Percentiles rank a stretch among this genome's conserved stretches.
phyloP scores from a whole-genome alignment of 2,888 invertebrate species.

The Caenorhabditis afra region DNA sequence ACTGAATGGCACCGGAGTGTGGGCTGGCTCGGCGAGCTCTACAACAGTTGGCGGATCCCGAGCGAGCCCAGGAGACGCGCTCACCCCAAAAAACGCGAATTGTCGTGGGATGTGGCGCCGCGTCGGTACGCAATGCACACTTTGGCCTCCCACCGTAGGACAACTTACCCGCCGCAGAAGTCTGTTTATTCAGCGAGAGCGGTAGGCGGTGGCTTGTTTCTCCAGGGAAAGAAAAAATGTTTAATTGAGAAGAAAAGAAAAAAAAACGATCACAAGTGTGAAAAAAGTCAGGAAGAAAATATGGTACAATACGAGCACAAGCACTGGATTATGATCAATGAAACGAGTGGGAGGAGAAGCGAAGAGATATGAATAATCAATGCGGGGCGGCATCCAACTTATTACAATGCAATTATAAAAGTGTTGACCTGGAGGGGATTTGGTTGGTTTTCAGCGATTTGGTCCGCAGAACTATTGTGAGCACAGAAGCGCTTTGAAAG shows the following conservation, averaged over 20 bases:
- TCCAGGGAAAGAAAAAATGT: too few relatives aligned
- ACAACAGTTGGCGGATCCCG: constrained; percentile 50
- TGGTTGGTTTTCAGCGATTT: not conserved
- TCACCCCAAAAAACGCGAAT: constrained; percentile 39
- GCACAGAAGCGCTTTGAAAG: constrained; percentile 38
- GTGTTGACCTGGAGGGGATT: constrained; percentile 17
- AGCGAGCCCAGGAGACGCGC: too few relatives aligned
- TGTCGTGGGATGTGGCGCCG: constrained; percentile 42
- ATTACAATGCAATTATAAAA: constrained; percentile 3
- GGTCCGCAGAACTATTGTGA: constrained; percentile 31
- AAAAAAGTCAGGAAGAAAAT: constrained; percentile 17
- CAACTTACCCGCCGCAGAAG: not conserved
- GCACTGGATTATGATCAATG: not conserved
- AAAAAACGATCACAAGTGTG: constrained; percentile 30
- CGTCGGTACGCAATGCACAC: constrained; percentile 60
- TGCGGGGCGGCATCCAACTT: not conserved
- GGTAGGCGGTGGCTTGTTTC: not conserved
- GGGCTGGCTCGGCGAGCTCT: constrained; percentile 37
- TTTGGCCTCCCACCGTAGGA: constrained; percentile 47
- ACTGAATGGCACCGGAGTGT: constrained; percentile 32
- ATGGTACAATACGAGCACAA: constrained; percentile 36
- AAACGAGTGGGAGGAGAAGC: not conserved
- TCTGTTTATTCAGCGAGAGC: constrained; percentile 39
- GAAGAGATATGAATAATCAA: constrained; percentile 26
- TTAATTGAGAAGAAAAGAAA: not conserved